A percentile compares a stretch with the other conserved stretches of the same genome.
These are phyloP conservation scores for Pachycephala philippinensis DNA, from an alignment of 2,113 vertebrate species.

Conservation along the genomic window DNA sequence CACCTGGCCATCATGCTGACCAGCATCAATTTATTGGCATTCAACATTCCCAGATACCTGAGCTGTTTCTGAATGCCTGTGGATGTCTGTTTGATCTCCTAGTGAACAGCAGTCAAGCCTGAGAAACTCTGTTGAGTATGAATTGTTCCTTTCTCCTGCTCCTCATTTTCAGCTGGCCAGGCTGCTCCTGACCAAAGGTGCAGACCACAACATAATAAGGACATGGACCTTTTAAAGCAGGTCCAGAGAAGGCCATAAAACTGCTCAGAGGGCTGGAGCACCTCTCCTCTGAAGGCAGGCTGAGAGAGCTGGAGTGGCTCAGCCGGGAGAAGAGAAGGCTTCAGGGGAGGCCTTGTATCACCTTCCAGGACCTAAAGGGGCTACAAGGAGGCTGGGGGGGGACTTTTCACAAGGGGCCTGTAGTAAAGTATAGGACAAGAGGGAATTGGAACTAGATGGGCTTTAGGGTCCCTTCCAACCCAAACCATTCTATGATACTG, in stretches of 20 bases:
- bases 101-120: neutral
- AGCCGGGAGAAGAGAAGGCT: neutral
- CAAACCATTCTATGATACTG: neutral
- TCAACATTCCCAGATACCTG: neutral
- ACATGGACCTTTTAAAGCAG: neutral
- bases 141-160: neutral
- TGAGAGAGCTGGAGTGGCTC: neutral
- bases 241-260: neutral
- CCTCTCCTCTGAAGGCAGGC: neutral
- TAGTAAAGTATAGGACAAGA: neutral
- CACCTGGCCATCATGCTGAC: neutral
- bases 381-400: neutral
- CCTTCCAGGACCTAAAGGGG: neutral
- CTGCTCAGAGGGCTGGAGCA: neutral
- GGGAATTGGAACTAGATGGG: neutral
- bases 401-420: neutral
- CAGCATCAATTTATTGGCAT: neutral
- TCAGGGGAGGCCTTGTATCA: neutral
- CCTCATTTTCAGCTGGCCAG: neutral
- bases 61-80: neutral
- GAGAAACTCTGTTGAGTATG: neutral
- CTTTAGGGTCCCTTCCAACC: neutral
- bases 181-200: neutral
- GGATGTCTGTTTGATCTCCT: neutral
- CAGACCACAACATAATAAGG: neutral